Evolutionary conservation across 2,888 invertebrate genomes (phyloP), one percentile per base, ranked within the genome.

Genomic region (Ornithoptera alexandrae): DNA sequence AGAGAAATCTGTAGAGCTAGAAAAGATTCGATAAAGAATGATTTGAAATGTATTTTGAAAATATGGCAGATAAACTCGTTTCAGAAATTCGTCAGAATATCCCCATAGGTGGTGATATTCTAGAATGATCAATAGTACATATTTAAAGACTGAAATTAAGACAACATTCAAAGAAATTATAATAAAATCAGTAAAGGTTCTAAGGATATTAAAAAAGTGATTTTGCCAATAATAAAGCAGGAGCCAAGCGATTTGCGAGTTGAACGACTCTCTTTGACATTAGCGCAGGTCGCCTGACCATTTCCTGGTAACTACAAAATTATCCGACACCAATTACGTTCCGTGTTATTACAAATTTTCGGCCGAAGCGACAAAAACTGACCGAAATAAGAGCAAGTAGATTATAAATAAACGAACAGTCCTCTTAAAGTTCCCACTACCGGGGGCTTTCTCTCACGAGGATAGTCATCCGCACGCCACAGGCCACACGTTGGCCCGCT

Each of bases 261-360:
- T 57, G 57, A 56, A 57, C 57, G 50, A 39, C 22, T 62, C 50
- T 50, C 50, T 24, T 50, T 50, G 50, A 62, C 62, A 62, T 62
- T 62, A 46, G 15, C 46, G 46, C 15, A 12, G 20, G 20, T 58
- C 24, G 22, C 20, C 58, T 58, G 58, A 20, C 22, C 58, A 22
- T 58, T 39, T 46, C 61, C 61, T 36, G 3, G 61, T n/a, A 61
- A 61, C 39, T 7, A 61, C 7, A 17, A 12, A 39, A 39, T 60
- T 59, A 59, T 59, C n/a, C 61, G 39, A n/a, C n/a, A n/a, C 61
- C 58, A 24, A 58, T 15, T 58, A 2, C 18, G 22, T 57, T 10
- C 57, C 57, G 57, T 57, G 57, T 57, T 20, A n/a, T 56, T n/a
- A 57, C 18, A 20, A 57, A 20, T 57, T 58, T 4, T 58, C 24